Evolutionary conservation across 2,888 invertebrate species (phyloP).

Genomic region (Drymonia ruficornis): DNA sequence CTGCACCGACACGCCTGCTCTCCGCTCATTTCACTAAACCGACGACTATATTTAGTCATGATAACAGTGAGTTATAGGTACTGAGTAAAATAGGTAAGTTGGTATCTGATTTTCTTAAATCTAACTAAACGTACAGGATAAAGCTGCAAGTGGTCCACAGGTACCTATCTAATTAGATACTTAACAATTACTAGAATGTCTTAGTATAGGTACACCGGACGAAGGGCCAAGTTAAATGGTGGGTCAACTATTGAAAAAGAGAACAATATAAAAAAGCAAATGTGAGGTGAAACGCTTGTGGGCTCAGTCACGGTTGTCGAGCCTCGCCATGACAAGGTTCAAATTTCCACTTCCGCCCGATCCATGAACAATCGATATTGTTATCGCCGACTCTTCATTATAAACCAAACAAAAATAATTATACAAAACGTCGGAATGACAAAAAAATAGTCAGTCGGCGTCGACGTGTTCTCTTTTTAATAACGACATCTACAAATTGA

Average conservation of each 20-base stretch:
- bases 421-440: slow-evolving; percentile 50
- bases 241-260: slow-evolving; percentile 53
- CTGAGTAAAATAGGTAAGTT: slow-evolving; percentile 19
- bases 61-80: slow-evolving; percentile 22
- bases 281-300: slow-evolving; percentile 70
- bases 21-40: slow-evolving; percentile 65
- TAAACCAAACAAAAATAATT: slow-evolving; percentile 71
- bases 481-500: slow-evolving; percentile 45
- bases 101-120: background rate
- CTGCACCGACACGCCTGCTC: slow-evolving; percentile 76
- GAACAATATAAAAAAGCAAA: slow-evolving; percentile 63
- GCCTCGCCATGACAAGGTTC: slow-evolving; percentile 70
- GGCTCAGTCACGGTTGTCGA: slow-evolving; percentile 74
- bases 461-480: slow-evolving; percentile 17
- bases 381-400: slow-evolving; percentile 71
- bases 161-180: background rate
- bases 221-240: slow-evolving; percentile 31
- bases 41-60: slow-evolving; percentile 47
- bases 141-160: no score
- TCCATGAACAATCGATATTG: slow-evolving; percentile 79
- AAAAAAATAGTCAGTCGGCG: slow-evolving; percentile 45
- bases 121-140: no score
- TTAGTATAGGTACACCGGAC: slow-evolving; percentile 2
- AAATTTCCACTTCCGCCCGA: slow-evolving; percentile 78
- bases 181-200: background rate